Percentiles rank a stretch among this genome's conserved stretches.
These are phyloP conservation scores for Choreutis nemorana DNA, from an alignment of 2,888 invertebrate genomes.

Conservation along the genomic window DNA sequence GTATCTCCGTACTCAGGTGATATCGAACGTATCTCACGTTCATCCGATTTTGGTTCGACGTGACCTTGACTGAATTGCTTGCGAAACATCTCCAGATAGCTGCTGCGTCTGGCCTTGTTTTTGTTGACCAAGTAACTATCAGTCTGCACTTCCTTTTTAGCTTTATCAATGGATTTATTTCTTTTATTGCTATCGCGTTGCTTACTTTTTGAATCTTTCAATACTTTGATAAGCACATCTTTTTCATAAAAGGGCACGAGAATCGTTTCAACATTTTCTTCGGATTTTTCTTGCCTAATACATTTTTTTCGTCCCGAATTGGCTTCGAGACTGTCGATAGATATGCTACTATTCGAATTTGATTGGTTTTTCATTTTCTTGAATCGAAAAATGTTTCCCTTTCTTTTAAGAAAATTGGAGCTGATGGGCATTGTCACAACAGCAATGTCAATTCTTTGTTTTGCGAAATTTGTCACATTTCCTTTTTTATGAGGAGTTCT, in stretches of 20 bases:
- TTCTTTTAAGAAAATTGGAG: no score
- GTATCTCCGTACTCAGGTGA: constrained; percentile 54
- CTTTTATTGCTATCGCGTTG: constrained; percentile 16
- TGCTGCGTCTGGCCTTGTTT: constrained; percentile 19
- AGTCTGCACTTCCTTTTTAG: constrained; percentile 19
- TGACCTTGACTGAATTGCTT: constrained; percentile 31
- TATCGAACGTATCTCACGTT: constrained; percentile 39
- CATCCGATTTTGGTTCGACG: constrained; percentile 14
- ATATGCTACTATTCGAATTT: constrained; percentile 37
- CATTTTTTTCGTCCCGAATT: constrained; percentile 23
- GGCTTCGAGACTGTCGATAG: constrained; percentile 45
- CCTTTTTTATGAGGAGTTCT: no score
- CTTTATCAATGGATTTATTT: constrained; percentile 15
- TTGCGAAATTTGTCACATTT: no score
- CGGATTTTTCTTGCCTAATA: constrained; percentile 16
- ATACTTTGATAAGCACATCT: constrained; percentile 49
- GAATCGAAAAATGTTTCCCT: constrained; percentile 14
- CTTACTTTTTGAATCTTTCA: constrained; percentile 29
- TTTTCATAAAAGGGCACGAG: constrained; percentile 57
- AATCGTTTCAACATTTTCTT: constrained; percentile 45
- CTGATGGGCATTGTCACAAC: no score
- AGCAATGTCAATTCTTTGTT: neutral
- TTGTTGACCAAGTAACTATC: constrained; percentile 39
- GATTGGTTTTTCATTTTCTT: constrained; percentile 33
- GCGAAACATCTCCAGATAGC: constrained; percentile 49